phyloP scores from a whole-genome alignment of 1,140 invertebrate species.

The Drosophila pandora region DNA sequence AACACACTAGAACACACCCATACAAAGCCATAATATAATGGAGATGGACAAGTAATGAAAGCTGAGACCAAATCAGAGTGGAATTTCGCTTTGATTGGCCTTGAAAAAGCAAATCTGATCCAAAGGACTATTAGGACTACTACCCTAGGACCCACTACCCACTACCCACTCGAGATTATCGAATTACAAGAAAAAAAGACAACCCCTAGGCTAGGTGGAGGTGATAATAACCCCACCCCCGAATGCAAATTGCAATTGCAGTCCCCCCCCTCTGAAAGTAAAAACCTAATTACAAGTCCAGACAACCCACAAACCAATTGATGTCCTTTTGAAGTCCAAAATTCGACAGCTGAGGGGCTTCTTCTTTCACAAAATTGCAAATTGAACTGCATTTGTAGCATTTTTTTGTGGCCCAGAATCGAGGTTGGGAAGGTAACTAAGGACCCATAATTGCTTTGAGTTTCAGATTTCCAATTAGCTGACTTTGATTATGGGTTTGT shows the following conservation, averaged over 20 bases:
- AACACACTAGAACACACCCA: slow-evolving; percentile 20
- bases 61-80: slow-evolving; percentile 45
- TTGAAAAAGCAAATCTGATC: slow-evolving; percentile 26
- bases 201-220: background rate
- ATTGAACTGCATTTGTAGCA: background rate
- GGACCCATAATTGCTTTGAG: too few relatives aligned
- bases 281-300: slow-evolving; percentile 7
- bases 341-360: background rate
- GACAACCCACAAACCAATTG: background rate
- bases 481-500: background rate
- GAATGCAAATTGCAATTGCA: slow-evolving; percentile 5
- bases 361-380: background rate
- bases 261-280: background rate
- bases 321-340: background rate
- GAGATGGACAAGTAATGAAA: slow-evolving; percentile 62
- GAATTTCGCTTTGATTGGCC: slow-evolving; percentile 57
- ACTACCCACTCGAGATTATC: background rate
- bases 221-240: too few relatives aligned
- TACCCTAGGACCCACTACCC: background rate
- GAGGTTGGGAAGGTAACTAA: background rate
- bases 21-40: slow-evolving; percentile 45
- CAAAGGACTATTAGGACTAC: background rate
- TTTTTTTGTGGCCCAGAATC: background rate
- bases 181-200: background rate
- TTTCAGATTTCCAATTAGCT: background rate